Conservation (phyloP, 2,888 invertebrate genomes). For the Polydrusus pterygomalis region DNA sequence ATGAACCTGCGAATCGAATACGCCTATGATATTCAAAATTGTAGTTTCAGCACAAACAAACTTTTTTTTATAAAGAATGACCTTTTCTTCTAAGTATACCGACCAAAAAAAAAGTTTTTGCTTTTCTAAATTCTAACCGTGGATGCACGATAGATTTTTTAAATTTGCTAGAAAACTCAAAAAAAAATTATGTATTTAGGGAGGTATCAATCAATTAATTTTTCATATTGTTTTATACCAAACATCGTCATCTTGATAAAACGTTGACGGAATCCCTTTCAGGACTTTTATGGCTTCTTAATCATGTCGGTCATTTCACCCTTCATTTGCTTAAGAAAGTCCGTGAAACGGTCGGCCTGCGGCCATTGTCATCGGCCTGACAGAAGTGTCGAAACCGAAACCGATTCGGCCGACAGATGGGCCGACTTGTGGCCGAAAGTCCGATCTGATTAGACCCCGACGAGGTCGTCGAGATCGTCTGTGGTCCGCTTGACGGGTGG, state of each 20-base stretch:
- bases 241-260: background rate
- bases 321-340: slow-evolving; percentile 39
- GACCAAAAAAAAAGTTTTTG: too few relatives aligned
- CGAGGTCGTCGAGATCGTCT: background rate
- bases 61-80: too few relatives aligned
- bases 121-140: too few relatives aligned
- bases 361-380: slow-evolving; percentile 43
- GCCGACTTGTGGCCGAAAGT: slow-evolving; percentile 54
- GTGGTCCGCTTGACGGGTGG: slow-evolving; percentile 26
- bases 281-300: slow-evolving; percentile 21
- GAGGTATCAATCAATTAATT: too few relatives aligned
- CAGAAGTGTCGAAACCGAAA: slow-evolving; percentile 56
- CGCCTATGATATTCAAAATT: too few relatives aligned
- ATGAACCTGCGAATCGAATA: too few relatives aligned
- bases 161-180: too few relatives aligned
- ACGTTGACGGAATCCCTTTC: background rate
- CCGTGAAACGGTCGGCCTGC: slow-evolving; percentile 34
- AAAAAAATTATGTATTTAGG: too few relatives aligned
- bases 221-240: too few relatives aligned
- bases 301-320: slow-evolving; percentile 37
- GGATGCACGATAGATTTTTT: too few relatives aligned
- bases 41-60: too few relatives aligned
- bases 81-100: too few relatives aligned
- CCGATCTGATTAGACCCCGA: slow-evolving; percentile 54
- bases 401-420: slow-evolving; percentile 55